phyloP scores from a whole-genome alignment of 2,888 invertebrate genomes.

The Melangyna quadrimaculata region DNA sequence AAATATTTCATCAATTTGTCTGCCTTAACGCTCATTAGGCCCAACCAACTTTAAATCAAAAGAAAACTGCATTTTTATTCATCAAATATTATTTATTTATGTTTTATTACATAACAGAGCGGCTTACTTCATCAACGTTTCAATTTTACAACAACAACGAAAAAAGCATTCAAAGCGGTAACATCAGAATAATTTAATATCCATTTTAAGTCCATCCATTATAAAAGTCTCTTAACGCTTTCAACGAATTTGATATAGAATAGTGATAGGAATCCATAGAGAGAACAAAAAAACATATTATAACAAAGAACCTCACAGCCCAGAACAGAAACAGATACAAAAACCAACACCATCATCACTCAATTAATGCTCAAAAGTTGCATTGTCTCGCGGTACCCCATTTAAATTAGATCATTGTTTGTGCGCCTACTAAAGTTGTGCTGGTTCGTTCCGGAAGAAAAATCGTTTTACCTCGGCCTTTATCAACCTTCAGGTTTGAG shows the following conservation, averaged over 20 bases:
- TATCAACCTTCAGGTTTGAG: conserved; percentile 41
- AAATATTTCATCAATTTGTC: not conserved
- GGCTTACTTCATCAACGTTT: not conserved
- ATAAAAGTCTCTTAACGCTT: conserved; percentile 18
- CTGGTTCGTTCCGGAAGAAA: conserved; percentile 66
- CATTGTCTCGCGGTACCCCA: conserved; percentile 44
- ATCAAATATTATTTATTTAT: conserved; percentile 12
- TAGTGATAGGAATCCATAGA: not conserved
- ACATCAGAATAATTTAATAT: conserved; percentile 43
- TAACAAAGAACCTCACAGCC: not conserved
- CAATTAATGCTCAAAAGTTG: conserved; percentile 35
- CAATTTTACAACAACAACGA: not conserved
- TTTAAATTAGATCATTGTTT: conserved; percentile 30
- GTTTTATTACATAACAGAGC: conserved; percentile 3
- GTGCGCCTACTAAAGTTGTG: conserved; percentile 16
- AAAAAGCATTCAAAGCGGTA: not conserved
- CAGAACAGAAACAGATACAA: not conserved
- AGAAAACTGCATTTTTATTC: conserved; percentile 25
- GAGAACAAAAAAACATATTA: not conserved
- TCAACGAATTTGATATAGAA: conserved; percentile 25
- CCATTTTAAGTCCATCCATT: conserved; percentile 24
- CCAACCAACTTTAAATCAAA: not conserved
- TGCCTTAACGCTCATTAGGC: conserved; percentile 15
- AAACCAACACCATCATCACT: conserved; percentile 2
- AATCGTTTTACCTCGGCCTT: conserved; percentile 27